Base-by-base conservation (phyloP, 2,113 vertebrate species). In the Otocyon megalotis region DNA sequence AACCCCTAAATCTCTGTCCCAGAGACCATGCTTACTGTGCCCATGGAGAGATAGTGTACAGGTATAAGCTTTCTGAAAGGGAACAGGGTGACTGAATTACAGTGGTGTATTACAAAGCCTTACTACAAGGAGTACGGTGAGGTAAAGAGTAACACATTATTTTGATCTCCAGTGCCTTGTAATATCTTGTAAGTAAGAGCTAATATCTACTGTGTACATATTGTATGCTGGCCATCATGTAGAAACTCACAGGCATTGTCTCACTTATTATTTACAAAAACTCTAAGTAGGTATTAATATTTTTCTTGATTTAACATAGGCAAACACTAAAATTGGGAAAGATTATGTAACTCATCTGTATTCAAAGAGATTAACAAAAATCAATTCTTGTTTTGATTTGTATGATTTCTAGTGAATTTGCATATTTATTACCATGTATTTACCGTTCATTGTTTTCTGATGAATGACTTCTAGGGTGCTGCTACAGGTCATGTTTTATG, bases 321-420 rank as follows among this genome's bases (percentile, higher is more conserved):
- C 87, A 92, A 56, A 6, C 20, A 50, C 35, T 86, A 17, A 92
- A 43, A 8, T 50, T 35, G 67, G 54, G 15, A 72, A 32, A 63
- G 26, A 30, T 74, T 69, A 56, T 80, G 32, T 17, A 84, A 85
- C 19, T 84, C 28, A 81, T 9, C 37, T 89, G 9, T 16, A 88
- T 69, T 84, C 43, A 88, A 88, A 37, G 2, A 69, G 4, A 28
- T 84, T 85, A 93, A 79, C 54, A 81, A 76, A 93, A 97, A 67
- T 56, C 8, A 62, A 76, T 80, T 72, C 8, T 80, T 79, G 5
- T 71, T 93, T 93, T 83, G 83, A 83, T 79, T 50, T 84, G 3
- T 79, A 7, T 87, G n/a, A 82, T 62, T 87, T 92, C 63, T 92
- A 86, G 48, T 79, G 35, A 92, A 63, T 79, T 54, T 82, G 15